phyloP scores from a whole-genome alignment of 1,140 invertebrate species.

The Plutomurus gul region DNA sequence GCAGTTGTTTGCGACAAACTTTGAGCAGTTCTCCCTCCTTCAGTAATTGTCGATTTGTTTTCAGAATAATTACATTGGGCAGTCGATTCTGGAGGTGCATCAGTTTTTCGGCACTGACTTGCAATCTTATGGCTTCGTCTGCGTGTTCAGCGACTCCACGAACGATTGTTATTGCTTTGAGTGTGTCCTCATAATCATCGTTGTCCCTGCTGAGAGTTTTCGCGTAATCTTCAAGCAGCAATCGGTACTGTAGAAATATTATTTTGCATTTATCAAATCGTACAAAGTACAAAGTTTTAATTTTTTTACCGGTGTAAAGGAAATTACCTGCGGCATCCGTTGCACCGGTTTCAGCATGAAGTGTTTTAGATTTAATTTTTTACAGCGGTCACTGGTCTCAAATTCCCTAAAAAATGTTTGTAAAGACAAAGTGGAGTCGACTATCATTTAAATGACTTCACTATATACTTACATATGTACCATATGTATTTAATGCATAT shows the following conservation, averaged over 20 bases:
- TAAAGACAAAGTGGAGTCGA: no score
- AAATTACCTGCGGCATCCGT: constrained; percentile 65
- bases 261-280: no score
- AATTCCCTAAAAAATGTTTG: no score
- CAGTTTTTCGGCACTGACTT: constrained; percentile 64
- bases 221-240: constrained; percentile 71
- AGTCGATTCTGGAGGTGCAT: constrained; percentile 65
- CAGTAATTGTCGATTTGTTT: constrained; percentile 67
- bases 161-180: constrained; percentile 70
- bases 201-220: constrained; percentile 64
- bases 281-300: not conserved
- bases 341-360: constrained; percentile 80
- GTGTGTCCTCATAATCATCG: constrained; percentile 70
- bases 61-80: constrained; percentile 68
- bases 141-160: constrained; percentile 75
- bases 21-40: constrained; percentile 73
- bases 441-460: no score
- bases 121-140: constrained; percentile 70
- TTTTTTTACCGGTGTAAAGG: not conserved
- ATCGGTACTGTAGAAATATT: constrained; percentile 69
- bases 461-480: no score
- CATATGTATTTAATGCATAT: no score
- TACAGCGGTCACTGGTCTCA: constrained; percentile 68
- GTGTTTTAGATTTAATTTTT: constrained; percentile 69
- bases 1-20: constrained; percentile 69